Base-by-base conservation (phyloP, 92 coral and sea anemone genomes). In the Metridium senile region DNA sequence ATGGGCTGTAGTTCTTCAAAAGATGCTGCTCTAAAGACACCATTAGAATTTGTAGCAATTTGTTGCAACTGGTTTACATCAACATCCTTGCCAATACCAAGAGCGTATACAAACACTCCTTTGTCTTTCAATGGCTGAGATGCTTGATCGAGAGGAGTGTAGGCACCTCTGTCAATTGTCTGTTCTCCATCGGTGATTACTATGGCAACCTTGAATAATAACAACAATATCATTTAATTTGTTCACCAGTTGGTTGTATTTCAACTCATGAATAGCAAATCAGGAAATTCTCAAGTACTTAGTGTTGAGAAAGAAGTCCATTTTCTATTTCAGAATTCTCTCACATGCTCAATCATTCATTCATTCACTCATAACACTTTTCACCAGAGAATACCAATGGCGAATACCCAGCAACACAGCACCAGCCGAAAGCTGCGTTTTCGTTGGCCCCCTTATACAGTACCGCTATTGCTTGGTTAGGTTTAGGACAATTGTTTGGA, bases 141-240 rank as follows among this genome's bases (percentile, higher is more conserved):
- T 57, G 91, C 87, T n/a, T 0, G 33, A 16, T 26, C 25, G 20
- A 87, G 84, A 1, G 53, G 39, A 33, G 84, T 71, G 31, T 35
- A 86, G 0, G 53, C 6, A 1, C 81, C 90, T 51, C 46, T 33
- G 49, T 86, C 87, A n/a, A n/a, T 74, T 11, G 82, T 87, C 33
- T 87, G 88, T 34, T 45, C 56, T 45, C 92, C 92, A 43, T 80
- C 84, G 21, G 92, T 83, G 58, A 87, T 62, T 10, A 87, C 75
- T 18, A 87, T 54, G 0, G 76, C 83, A 30, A 82, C 66, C 90
- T 86, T 49, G 31, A 64, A 11, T 51, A 21, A 13, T 25, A 43
- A 45, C 9, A 32, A 18, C 23, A 54, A 9, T 54, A 54, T 22
- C 52, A 45, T 17, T 8, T 17, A 45, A 27, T 7, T 9, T 21